Evolutionary conservation across 2,888 invertebrate genomes (phyloP).

Genomic region (Macaria liturata): DNA sequence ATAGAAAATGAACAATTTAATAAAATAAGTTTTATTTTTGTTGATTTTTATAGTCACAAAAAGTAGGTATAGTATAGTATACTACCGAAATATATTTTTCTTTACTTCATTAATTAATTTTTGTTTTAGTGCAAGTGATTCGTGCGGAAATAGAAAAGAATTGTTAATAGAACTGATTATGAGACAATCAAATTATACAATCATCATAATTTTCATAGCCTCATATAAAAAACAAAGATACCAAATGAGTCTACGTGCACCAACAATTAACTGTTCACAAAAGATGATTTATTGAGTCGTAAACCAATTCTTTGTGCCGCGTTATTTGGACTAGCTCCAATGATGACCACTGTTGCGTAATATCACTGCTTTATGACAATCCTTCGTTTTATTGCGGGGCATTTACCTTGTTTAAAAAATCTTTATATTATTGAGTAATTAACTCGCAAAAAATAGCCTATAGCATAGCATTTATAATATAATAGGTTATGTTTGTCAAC

Average conservation of each 20-base stretch:
- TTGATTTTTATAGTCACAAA: too few relatives aligned
- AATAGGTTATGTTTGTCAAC: too few relatives aligned
- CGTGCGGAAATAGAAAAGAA: not conserved
- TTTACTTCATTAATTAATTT: too few relatives aligned
- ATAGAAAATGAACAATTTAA: too few relatives aligned
- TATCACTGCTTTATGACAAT: conserved; percentile 21
- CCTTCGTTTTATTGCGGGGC: conserved; percentile 30
- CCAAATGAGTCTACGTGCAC: conserved; percentile 25
- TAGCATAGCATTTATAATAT: too few relatives aligned
- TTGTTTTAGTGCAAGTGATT: too few relatives aligned
- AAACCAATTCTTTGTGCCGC: conserved; percentile 47
- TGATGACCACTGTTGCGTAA: conserved; percentile 43
- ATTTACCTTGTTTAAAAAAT: conserved; percentile 3
- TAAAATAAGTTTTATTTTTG: too few relatives aligned
- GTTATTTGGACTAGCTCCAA: conserved; percentile 50
- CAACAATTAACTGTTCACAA: conserved; percentile 45
- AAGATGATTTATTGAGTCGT: conserved; percentile 48
- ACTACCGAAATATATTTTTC: too few relatives aligned
- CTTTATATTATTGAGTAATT: too few relatives aligned
- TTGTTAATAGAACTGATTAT: conserved; percentile 5
- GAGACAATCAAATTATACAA: not conserved
- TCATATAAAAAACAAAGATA: conserved; percentile 24
- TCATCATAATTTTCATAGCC: conserved; percentile 12
- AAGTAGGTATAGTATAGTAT: too few relatives aligned
- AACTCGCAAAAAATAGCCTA: too few relatives aligned